phyloP scores from a whole-genome alignment of 2,113 vertebrate genomes.

The Anoura caudifer region DNA sequence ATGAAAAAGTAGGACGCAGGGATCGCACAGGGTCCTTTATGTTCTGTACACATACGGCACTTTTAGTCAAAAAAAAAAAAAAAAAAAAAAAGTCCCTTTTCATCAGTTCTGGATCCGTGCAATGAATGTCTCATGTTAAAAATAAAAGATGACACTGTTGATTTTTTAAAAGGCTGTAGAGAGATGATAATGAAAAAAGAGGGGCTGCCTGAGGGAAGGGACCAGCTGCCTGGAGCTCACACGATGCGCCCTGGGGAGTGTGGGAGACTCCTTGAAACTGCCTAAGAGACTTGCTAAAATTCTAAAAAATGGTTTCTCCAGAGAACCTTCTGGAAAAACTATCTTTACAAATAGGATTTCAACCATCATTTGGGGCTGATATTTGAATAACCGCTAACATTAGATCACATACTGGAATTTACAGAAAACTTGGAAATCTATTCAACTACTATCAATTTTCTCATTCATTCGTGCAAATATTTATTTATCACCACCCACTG shows the following conservation, averaged over 20 bases:
- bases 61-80: conserved; percentile 13
- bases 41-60: not conserved
- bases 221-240: conserved; percentile 5
- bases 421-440: conserved; percentile 23
- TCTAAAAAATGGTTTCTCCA: not conserved
- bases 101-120: conserved; percentile 6
- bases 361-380: not conserved
- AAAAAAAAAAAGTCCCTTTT: conserved; percentile 26
- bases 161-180: conserved; percentile 33
- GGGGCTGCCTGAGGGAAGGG: not conserved
- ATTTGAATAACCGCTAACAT: conserved; percentile 38
- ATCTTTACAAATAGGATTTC: conserved; percentile 34
- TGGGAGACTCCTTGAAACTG: not conserved
- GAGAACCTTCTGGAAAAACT: not conserved
- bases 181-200: conserved; percentile 39
- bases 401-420: not conserved
- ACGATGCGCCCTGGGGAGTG: not conserved
- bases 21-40: not conserved
- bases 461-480: conserved; percentile 21
- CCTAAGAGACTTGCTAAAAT: not conserved
- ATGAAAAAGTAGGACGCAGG: not conserved
- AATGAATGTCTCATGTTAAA: conserved; percentile 37
- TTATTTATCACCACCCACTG: not conserved
- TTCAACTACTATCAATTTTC: not conserved
- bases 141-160: conserved; percentile 32